phyloP scores from a whole-genome alignment of 2,113 vertebrate species.

The Illadopsis cleaveri region DNA sequence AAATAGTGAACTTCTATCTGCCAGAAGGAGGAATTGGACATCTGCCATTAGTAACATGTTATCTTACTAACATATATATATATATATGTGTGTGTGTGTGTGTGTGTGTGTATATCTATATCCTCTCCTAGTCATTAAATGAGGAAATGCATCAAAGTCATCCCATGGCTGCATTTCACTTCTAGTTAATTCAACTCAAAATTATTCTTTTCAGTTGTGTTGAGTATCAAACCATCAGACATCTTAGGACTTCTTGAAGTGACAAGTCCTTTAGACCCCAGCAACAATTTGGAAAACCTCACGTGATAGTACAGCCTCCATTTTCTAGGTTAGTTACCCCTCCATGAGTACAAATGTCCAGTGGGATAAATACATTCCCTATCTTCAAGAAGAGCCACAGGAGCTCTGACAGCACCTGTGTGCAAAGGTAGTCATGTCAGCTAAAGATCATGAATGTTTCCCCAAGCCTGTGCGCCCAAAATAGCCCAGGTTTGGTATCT shows the following conservation, averaged over 20 bases:
- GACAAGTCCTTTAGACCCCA: not conserved
- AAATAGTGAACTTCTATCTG: not conserved
- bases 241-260: not conserved
- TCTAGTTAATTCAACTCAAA: not conserved
- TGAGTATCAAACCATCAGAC: not conserved
- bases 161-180: not conserved
- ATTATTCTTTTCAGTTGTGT: not conserved
- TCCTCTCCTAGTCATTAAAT: not conserved
- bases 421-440: slow-evolving; percentile 68
- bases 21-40: not conserved
- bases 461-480: slow-evolving; percentile 74
- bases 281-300: not conserved
- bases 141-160: not conserved
- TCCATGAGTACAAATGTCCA: not conserved
- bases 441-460: slow-evolving; percentile 74
- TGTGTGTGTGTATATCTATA: fast-evolving
- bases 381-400: slow-evolving; percentile 11
- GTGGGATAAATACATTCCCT: not conserved
- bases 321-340: not conserved
- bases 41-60: not conserved
- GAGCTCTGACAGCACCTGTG: slow-evolving; percentile 5
- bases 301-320: not conserved
- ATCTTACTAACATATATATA: not conserved
- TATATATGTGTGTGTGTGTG: fast-evolving
- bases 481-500: slow-evolving; percentile 84